Evolutionary conservation across 2,797 vertebrate genomes (phyloP).

Genomic region (Artibeus jamaicensis): DNA sequence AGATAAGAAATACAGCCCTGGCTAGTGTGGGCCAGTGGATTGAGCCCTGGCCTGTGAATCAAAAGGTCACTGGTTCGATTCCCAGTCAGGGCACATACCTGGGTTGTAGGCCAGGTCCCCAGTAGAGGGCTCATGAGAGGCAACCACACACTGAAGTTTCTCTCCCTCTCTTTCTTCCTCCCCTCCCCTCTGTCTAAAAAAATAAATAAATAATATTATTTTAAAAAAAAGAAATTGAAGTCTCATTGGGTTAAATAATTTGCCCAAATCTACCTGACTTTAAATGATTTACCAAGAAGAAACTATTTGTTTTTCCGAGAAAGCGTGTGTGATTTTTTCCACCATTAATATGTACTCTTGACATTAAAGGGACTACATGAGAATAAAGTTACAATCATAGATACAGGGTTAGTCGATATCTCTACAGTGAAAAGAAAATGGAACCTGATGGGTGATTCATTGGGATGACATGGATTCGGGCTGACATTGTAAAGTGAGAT

Average conservation of each 20-base stretch:
- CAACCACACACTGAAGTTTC: no score
- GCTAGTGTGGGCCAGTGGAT: no score
- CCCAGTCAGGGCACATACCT: no score
- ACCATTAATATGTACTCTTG: background rate
- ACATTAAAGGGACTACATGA: background rate
- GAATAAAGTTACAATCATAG: background rate
- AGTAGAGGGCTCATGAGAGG: no score
- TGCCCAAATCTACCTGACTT: background rate
- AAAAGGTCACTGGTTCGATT: no score
- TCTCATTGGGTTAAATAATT: background rate
- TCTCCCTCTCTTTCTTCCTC: no score
- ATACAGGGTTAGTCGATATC: background rate
- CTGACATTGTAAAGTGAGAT: background rate
- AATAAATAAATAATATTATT: no score
- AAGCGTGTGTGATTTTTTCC: background rate
- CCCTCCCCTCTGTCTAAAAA: no score
- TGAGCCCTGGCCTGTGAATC: no score
- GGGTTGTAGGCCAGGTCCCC: no score
- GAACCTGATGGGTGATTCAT: background rate
- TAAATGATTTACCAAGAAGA: background rate
- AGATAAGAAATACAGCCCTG: background rate
- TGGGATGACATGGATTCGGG: fast-evolving
- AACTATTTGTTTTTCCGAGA: background rate
- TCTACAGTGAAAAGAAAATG: background rate
- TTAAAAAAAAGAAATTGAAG: background rate